Evolutionary conservation across 2,113 vertebrate genomes (phyloP), one percentile per base, ranked within the genome.

Genomic region (Siphamia tubifer): DNA sequence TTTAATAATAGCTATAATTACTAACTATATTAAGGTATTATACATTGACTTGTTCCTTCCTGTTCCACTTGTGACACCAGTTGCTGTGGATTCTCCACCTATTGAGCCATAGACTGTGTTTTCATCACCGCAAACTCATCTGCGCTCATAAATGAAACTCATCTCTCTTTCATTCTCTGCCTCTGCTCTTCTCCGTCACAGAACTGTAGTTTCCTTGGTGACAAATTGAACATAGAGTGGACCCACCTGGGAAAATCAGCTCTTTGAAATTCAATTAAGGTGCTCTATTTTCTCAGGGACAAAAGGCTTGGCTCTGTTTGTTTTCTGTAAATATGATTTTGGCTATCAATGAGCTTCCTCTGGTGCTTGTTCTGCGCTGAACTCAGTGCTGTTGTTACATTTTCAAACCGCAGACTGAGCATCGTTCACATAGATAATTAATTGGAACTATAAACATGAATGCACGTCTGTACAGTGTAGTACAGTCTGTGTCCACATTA

Each of bases 81-180:
- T 48, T 24, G 56, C 25, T 58, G 36, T 17, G 8, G 4, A 7
- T 2, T 19, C 42, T 45, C 47, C 4, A 28, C 27, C 42, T 49
- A 8, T 11, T 36, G 15, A 5, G 23, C 19, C 25, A 42, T n/a
- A n/a, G n/a, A 45, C 10, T 66, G 16, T 0, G 24, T 39, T 43
- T 40, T 3, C 23, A 61, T 4, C 1, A 4, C 44, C 25, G 55
- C 36, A 68, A 30, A 52, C 53, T 68, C 70, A 62, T 68, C 58
- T 72, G 53, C 27, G 20, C 9, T 36, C 54, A 36, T 53, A 53
- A 75, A 81, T 68, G 23, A 73, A 57, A 69, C 57, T 54, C 53
- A 61, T 51, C 48, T 58, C 38, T 36, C 25, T n/a, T 15, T 58
- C 19, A 1, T 1, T 17, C 54, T 36, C 1, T 25, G 13, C 13